Conservation (phyloP, 1,140 invertebrate genomes). For the Drepana arcuata region DNA sequence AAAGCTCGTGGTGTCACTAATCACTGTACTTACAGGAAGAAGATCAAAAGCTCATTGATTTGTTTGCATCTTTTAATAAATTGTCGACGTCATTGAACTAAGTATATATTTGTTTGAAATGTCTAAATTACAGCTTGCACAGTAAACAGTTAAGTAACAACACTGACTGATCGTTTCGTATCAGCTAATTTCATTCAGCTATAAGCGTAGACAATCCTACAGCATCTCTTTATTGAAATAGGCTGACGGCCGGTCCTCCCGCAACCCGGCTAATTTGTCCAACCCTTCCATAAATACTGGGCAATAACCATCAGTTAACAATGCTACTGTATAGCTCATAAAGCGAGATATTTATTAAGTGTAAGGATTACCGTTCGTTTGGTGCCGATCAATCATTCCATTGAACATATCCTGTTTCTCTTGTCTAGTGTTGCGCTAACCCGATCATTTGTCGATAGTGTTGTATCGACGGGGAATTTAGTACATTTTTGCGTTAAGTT, state of each 20-base stretch:
- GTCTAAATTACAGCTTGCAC: too few species aligned
- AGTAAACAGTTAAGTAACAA: too few species aligned
- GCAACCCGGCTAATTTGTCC: conserved; percentile 2
- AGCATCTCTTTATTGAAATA: background rate
- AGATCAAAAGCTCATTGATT: too few species aligned
- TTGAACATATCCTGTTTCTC: conserved; percentile 69
- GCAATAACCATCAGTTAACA: conserved; percentile 4
- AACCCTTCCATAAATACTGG: conserved; percentile 12
- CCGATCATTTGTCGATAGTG: too few species aligned
- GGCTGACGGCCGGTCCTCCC: background rate
- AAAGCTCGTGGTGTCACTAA: too few species aligned
- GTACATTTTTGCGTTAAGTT: too few species aligned
- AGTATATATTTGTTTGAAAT: too few species aligned
- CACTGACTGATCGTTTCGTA: background rate
- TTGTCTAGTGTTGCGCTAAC: conserved; percentile 30
- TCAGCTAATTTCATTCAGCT: background rate
- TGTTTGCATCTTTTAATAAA: too few species aligned
- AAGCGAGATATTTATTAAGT: conserved; percentile 65
- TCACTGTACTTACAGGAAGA: too few species aligned
- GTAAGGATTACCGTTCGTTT: conserved; percentile 67
- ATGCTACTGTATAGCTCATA: conserved; percentile 23
- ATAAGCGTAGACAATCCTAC: background rate
- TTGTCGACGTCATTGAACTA: too few species aligned
- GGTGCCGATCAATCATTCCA: conserved; percentile 68
- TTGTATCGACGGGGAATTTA: too few species aligned